A percentile compares a stretch with the other conserved stretches of the same genome.
These are phyloP conservation scores for Notodonta ziczac DNA, from an alignment of 2,888 invertebrate species.

Conservation along the genomic window DNA sequence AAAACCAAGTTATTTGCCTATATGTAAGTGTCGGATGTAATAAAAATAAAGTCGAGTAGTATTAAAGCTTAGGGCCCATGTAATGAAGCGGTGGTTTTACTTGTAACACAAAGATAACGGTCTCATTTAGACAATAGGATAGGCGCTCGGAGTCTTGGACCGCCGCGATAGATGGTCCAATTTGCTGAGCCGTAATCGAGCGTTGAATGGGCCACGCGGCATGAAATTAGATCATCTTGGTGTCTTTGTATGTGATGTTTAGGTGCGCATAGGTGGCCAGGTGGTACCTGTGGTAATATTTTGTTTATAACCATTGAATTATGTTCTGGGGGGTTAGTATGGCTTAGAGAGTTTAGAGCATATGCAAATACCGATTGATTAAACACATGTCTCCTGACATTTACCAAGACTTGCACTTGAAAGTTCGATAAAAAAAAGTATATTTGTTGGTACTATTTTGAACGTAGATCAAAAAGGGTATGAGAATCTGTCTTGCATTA, in stretches of 20 bases:
- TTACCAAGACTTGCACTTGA: too few relatives aligned
- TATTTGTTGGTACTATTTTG: too few relatives aligned
- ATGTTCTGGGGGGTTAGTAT: not conserved
- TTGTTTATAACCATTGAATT: not conserved
- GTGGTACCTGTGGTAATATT: slow-evolving; percentile 9
- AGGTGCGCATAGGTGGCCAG: slow-evolving; percentile 9
- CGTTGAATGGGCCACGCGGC: slow-evolving; percentile 72
- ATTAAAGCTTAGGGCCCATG: slow-evolving; percentile 34
- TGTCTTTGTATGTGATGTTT: slow-evolving; percentile 33
- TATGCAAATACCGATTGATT: too few relatives aligned
- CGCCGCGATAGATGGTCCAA: slow-evolving; percentile 75
- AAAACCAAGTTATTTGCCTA: not conserved
- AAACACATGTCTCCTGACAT: too few relatives aligned
- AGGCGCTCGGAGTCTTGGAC: slow-evolving; percentile 31
- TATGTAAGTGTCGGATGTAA: slow-evolving; percentile 24
- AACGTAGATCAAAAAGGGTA: too few relatives aligned
- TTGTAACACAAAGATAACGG: slow-evolving; percentile 56
- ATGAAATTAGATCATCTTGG: slow-evolving; percentile 73
- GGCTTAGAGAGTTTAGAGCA: too few relatives aligned
- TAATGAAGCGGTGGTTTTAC: slow-evolving; percentile 46
- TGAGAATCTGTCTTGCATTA: too few relatives aligned
- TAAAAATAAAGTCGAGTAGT: slow-evolving; percentile 42
- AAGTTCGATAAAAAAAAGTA: too few relatives aligned
- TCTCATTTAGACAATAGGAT: slow-evolving; percentile 58
- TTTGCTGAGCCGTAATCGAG: slow-evolving; percentile 77